Evolutionary conservation across 2,888 invertebrate genomes (phyloP).

Genomic region (Drosophila cyrtoloma): DNA sequence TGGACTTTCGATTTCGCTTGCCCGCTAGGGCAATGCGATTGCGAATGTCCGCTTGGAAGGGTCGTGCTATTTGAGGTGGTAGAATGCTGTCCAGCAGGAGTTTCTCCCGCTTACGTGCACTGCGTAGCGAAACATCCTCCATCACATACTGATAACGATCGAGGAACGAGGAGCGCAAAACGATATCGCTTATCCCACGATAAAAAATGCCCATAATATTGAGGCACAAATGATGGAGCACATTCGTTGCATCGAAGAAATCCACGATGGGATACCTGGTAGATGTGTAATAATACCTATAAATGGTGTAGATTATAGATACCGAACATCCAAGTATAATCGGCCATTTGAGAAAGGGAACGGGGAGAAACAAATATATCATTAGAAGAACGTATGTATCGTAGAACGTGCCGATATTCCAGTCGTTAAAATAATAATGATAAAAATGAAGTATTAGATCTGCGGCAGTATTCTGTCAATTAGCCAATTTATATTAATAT

Average conservation of each 20-base stretch:
- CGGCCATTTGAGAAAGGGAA: conserved; percentile 31
- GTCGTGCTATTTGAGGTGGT: conserved; percentile 92
- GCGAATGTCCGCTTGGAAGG: conserved; percentile 87
- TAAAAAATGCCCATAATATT: conserved; percentile 56
- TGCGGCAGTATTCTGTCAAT: background rate
- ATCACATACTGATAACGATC: conserved; percentile 60
- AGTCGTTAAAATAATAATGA: conserved; percentile 28
- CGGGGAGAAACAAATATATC: conserved; percentile 58
- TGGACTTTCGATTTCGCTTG: rapidly evolving
- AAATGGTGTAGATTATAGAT: background rate
- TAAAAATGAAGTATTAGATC: conserved; percentile 11
- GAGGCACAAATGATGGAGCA: conserved; percentile 32
- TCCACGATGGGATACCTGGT: background rate
- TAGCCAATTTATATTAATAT: background rate
- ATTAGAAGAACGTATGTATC: conserved; percentile 50
- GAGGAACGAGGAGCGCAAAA: conserved; percentile 61
- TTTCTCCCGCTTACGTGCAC: conserved; percentile 45
- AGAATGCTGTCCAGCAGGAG: conserved; percentile 92
- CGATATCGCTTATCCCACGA: conserved; percentile 50
- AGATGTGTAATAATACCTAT: background rate
- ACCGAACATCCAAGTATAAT: conserved; percentile 21
- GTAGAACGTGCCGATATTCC: conserved; percentile 27
- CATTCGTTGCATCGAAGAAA: background rate
- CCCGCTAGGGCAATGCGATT: conserved; percentile 84
- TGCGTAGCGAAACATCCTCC: conserved; percentile 41